Evolutionary conservation across 2,888 invertebrate genomes (phyloP), one percentile per base, ranked within the genome.

Genomic region (Slavum lentiscoides): DNA sequence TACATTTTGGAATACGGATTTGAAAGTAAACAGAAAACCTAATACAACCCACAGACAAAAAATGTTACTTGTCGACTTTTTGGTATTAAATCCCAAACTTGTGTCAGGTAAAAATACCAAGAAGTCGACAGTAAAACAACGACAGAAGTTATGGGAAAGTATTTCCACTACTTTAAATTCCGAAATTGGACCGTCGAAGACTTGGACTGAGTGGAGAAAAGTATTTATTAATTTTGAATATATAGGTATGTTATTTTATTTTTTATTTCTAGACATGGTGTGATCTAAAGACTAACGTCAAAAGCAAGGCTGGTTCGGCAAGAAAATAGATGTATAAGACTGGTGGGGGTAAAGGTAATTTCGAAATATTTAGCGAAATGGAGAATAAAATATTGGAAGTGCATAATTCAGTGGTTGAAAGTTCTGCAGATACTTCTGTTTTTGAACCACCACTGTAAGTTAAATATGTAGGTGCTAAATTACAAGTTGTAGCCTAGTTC

Each of bases 121-220:
- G 8, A 59, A 59, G 17, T 59, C 59, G 7, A 59, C 59, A 8
- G 59, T 59, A n/a, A 59, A 59, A 59, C 59, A 59, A 17, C 13
- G 59, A 59, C 59, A 21, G 7, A 21, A 59, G 59, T 59, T 59
- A 21, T 59, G 13, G n/a, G 8, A 59, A 59, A 59, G 21, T 30
- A 30, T 30, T 30, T 30, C 30, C 17, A 17, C 59, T 21, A 59
- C 7, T 59, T 59, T 59, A 21, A 59, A 59, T 59, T 59, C 59
- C 2, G 59, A 59, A 59, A 17, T 59, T 21, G 59, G 59, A 59
- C 59, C 59, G 13, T 59, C 21, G 21, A 59, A 59, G 59, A 17
- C 59, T 21, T 59, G 59, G 59, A 59, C 21, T 59, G 59, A 59
- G 59, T 59, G 59, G 59, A 59, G 59, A 59, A 59, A 59, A 30